Evolutionary conservation across 30 jellyfish, hydroid and myxozoan species (phyloP).

Genomic region (Phacellophora camtschatica): DNA sequence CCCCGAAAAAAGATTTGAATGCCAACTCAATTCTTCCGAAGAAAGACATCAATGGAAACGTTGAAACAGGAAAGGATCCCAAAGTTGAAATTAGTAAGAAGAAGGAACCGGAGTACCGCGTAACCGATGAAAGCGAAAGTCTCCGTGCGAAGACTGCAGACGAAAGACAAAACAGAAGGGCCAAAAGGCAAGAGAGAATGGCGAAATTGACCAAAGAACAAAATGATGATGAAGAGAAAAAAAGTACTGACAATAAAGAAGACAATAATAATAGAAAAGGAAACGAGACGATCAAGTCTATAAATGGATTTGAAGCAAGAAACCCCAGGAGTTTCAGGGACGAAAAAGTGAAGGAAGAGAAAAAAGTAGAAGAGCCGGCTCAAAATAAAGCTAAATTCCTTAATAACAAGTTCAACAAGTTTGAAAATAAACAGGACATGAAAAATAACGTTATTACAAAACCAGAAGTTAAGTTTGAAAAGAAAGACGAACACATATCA

Average conservation of each 20-base stretch:
- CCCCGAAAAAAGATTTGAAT: conserved; percentile 5
- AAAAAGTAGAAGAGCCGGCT: not conserved
- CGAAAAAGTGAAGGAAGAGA: not conserved
- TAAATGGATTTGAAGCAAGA: not conserved
- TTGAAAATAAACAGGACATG: not conserved
- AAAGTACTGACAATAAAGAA: not conserved
- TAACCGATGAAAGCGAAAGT: conserved; percentile 40
- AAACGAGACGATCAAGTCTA: not conserved
- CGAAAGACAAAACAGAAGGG: conserved; percentile 65
- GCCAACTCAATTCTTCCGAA: not conserved
- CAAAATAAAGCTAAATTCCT: not conserved
- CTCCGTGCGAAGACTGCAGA: conserved; percentile 40
- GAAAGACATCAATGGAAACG: not conserved
- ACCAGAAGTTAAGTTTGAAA: conserved; percentile 6
- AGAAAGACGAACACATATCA: not conserved
- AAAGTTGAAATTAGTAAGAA: not conserved
- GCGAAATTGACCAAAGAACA: conserved; percentile 49
- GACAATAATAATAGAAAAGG: not conserved
- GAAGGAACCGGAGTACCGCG: conserved; percentile 32
- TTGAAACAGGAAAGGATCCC: not conserved
- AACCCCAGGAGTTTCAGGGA: not conserved
- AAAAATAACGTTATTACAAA: not conserved
- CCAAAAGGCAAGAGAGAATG: conserved; percentile 65
- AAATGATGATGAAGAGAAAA: conserved; percentile 21
- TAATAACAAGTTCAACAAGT: not conserved